A percentile compares a stretch with the other conserved stretches of the same genome.
phyloP scores from a whole-genome alignment of 2,113 vertebrate species.

The Cyprinodon tularosa region DNA sequence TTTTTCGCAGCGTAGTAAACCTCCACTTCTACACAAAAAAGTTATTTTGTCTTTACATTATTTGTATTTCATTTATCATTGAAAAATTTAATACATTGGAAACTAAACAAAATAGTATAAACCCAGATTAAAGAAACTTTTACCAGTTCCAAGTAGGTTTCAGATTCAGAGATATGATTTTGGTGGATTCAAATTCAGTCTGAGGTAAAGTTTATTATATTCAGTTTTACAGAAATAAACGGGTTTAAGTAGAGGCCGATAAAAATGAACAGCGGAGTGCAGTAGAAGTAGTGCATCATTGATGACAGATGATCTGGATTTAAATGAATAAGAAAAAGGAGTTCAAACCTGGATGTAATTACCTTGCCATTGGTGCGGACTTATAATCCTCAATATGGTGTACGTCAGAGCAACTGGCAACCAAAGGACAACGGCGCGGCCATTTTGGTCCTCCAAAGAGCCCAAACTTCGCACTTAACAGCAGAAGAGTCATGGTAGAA shows the following conservation, averaged over 20 bases:
- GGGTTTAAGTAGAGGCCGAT: neutral
- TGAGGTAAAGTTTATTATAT: neutral
- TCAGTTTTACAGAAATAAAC: neutral
- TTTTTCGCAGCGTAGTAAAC: too few species aligned
- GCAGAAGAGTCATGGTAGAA: constrained; percentile 12
- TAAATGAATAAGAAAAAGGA: constrained; percentile 3
- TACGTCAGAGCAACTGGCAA: constrained; percentile 57
- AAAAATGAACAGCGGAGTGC: neutral
- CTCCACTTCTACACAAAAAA: too few species aligned
- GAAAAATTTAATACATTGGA: neutral
- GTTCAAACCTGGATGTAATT: constrained; percentile 62
- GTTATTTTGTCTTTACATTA: too few species aligned
- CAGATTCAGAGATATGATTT: neutral
- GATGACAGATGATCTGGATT: constrained; percentile 14
- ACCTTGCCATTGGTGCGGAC: constrained; percentile 35
- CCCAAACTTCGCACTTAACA: constrained; percentile 72
- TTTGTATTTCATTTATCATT: neutral
- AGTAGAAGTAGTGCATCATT: constrained; percentile 1
- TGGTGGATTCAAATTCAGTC: neutral
- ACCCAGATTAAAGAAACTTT: neutral
- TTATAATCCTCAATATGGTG: constrained; percentile 14
- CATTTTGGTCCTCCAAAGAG: constrained; percentile 22
- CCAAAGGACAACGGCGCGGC: constrained; percentile 69
- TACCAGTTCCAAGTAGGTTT: neutral
- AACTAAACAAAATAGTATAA: too few species aligned